These are phyloP conservation scores for Anthoscopus minutus DNA, from an alignment of 2,113 vertebrate genomes.

Conservation along the genomic window DNA sequence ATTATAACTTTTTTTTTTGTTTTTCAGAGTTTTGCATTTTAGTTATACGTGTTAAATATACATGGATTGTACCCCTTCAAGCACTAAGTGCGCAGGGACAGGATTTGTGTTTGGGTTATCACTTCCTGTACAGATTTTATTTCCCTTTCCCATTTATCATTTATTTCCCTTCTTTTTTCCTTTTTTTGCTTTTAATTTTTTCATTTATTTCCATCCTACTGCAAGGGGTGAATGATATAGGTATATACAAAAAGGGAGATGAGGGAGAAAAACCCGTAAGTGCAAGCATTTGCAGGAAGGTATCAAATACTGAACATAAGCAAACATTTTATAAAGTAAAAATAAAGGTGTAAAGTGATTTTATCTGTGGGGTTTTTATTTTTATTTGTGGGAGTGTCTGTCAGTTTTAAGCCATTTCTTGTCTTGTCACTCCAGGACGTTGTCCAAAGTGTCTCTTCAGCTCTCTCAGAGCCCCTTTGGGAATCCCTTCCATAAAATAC, in stretches of 20 bases:
- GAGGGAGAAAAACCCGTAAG: rapidly evolving
- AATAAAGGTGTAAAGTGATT: not conserved
- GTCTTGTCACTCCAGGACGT: not conserved
- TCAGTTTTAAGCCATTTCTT: not conserved
- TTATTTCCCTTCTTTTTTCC: not conserved
- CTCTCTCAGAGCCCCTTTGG: not conserved
- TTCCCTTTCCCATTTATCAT: not conserved
- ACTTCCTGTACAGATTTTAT: not conserved
- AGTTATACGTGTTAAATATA: not conserved
- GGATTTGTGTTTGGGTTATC: not conserved
- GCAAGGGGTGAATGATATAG: not conserved
- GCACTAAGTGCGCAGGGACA: not conserved
- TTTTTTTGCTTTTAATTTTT: not conserved
- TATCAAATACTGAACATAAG: not conserved
- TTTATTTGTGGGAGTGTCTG: not conserved
- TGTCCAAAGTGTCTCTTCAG: not conserved
- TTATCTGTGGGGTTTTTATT: not conserved
- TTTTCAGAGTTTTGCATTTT: not conserved
- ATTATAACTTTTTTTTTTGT: not conserved
- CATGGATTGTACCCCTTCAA: not conserved
- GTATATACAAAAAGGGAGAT: not conserved
- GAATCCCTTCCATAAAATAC: not conserved
- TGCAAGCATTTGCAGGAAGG: not conserved
- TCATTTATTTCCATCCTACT: not conserved
- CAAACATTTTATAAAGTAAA: not conserved